Base-by-base conservation (phyloP, 1,140 invertebrate species). In the Bombus waltoni region DNA sequence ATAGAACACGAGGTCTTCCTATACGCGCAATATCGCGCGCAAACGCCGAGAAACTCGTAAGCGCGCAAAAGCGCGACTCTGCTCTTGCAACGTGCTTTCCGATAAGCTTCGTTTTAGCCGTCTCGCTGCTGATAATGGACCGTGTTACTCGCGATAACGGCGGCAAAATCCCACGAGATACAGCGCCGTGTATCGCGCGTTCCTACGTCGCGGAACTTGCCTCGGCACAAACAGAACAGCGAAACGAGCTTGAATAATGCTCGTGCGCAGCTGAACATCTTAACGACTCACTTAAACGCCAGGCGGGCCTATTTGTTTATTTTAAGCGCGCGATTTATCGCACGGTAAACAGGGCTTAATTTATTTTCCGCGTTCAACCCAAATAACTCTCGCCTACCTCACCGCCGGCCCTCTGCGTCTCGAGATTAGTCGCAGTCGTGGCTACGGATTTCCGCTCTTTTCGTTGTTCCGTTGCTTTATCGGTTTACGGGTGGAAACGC, bases 141-240 rank as follows among this genome's bases (percentile, higher is more conserved):
- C 73, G 47, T 85, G 68, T 89, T 89, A 87, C 85, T 89, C 88
- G 82, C 88, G 85, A 71, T 87, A 89, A 85, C 81, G 68, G 66
- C 5, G 62, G 42, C 40, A 86, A 86, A 62, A 83, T 86, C 57
- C 66, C 15, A 5, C 3, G 13, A 32, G 65, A 47, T 10, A 32
- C 32, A 15, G 28, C 0, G 35, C 47, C n/a, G 66, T 57, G 66
- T 40, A 35, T 5, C 38, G 40, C 10, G 59, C 18, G 18, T 62
- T 53, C 38, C 57, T 72, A 73, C 59, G 44, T 66, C 74, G 81
- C 74, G 65, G 35, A 87, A 89, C 78, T 90, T 85, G 76, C 74
- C 75, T 44, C 44, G 85, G 84, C 87, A 89, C 88, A 68, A 70
- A 84, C 81, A 79, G 89, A 90, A 77, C 88, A 72, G 73, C 18